Evolutionary conservation across 1,140 invertebrate species (phyloP).

Genomic region (Condylostylus longicornis): DNA sequence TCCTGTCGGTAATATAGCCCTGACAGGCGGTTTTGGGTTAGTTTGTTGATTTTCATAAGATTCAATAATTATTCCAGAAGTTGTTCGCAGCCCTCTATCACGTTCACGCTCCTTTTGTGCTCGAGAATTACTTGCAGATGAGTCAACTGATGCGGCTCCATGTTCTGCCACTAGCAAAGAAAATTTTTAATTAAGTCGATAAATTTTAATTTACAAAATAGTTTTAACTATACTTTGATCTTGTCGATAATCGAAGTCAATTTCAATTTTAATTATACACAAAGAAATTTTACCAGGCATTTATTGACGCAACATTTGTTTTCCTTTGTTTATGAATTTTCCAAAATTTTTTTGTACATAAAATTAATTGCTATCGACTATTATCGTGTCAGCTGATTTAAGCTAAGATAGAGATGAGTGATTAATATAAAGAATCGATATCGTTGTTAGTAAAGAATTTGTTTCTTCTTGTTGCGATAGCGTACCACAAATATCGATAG

Average conservation of each 20-base stretch:
- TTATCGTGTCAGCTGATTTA: too few relatives aligned
- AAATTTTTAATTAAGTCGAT: constrained; percentile 1
- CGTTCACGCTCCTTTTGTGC: constrained; percentile 32
- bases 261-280: constrained; percentile 31
- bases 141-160: constrained; percentile 24
- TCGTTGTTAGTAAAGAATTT: too few relatives aligned
- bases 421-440: too few relatives aligned
- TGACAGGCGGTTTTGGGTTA: constrained; percentile 16
- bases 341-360: too few relatives aligned
- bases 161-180: constrained; percentile 9
- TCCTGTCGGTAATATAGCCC: constrained; percentile 30
- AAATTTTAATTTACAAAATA: neutral
- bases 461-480: too few relatives aligned
- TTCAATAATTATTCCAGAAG: constrained; percentile 47
- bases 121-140: constrained; percentile 27
- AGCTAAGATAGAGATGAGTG: too few relatives aligned
- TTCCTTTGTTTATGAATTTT: too few relatives aligned
- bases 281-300: constrained; percentile 22
- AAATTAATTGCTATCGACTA: too few relatives aligned
- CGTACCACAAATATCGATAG: too few relatives aligned
- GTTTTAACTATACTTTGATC: constrained; percentile 11
- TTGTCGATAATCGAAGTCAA: constrained; percentile 12
- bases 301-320: constrained; percentile 1
- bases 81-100: constrained; percentile 39
- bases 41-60: constrained; percentile 42